Evolutionary conservation across 1,140 invertebrate genomes (phyloP), one percentile per base, ranked within the genome.

Genomic region (Drosophila fuyamai): DNA sequence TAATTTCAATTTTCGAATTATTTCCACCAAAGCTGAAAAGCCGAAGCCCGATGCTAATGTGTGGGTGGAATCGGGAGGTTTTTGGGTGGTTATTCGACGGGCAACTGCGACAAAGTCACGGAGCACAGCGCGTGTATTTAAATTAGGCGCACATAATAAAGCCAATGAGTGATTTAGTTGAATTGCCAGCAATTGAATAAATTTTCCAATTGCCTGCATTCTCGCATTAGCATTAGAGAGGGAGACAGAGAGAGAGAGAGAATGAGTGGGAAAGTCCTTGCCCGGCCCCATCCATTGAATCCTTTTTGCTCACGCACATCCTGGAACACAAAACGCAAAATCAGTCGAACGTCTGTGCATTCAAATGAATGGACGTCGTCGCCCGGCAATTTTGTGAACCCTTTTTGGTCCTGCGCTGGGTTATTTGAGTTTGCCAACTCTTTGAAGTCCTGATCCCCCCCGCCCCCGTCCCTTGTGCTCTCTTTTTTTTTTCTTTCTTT

Each of bases 181-280:
- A 91, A 88, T 91, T 91, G 82, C 76, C 78, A 75, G 80, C 83
- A 91, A 91, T 91, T 91, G 83, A 91, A 91, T 91, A 91, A 91
- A 91, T 91, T 91, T 91, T 91, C 83, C 89, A 88, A 91, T 82
- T 91, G 81, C 80, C 85, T 89, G 85, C 53, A 59, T 68, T 81
- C 80, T 81, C 67, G 81, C 79, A 89, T 84, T 85, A 89, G 74
- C 80, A 89, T 89, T 89, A 78, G 73, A 36, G 16, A 16, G 14
- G 14, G 29, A 35, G 16, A 16, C 18, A 14, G 29, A 35, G 14
- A 14, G 46, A 29, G 51, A 60, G 61, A 1, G 27, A n/a, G 16
- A n/a, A 18, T 14, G 16, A 3, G 16, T 27, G 13, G 5, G 47
- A 35, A n/a, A 7, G 4, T 53, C 32, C 50, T 36, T 35, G 48